These are phyloP conservation scores for Tauraco hartlaubi DNA, from an alignment of 2,797 vertebrate genomes.

Conservation along the genomic window DNA sequence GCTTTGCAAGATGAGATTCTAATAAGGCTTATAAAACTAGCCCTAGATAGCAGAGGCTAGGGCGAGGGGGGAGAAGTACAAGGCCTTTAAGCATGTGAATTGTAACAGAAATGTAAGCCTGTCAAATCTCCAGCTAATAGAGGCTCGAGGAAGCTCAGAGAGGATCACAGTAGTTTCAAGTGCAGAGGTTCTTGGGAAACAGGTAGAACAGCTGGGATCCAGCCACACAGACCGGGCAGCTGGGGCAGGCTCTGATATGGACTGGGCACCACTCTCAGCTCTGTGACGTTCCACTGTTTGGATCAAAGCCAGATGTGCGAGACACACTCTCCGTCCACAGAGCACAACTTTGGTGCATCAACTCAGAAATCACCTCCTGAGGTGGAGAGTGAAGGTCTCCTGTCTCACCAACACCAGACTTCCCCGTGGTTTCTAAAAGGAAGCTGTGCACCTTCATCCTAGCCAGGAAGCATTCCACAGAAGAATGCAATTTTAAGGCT, in stretches of 20 bases:
- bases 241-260: background rate
- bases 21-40: slow-evolving; percentile 42
- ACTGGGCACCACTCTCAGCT: background rate
- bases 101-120: background rate
- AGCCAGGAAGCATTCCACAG: background rate
- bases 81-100: background rate
- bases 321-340: background rate
- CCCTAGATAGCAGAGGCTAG: background rate
- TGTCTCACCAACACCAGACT: background rate
- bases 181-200: background rate
- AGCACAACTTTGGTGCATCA: background rate
- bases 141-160: background rate
- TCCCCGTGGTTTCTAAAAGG: background rate
- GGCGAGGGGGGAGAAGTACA: background rate
- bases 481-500: background rate
- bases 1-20: slow-evolving; percentile 31
- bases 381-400: background rate
- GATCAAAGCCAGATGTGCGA: background rate
- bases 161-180: background rate
- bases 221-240: background rate
- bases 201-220: background rate
- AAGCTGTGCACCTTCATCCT: background rate
- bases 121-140: background rate
- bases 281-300: background rate
- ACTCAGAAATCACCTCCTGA: background rate